Percentiles rank a stretch among this genome's conserved stretches.
phyloP scores from a whole-genome alignment of 2,113 vertebrate species.

The Theropithecus gelada region DNA sequence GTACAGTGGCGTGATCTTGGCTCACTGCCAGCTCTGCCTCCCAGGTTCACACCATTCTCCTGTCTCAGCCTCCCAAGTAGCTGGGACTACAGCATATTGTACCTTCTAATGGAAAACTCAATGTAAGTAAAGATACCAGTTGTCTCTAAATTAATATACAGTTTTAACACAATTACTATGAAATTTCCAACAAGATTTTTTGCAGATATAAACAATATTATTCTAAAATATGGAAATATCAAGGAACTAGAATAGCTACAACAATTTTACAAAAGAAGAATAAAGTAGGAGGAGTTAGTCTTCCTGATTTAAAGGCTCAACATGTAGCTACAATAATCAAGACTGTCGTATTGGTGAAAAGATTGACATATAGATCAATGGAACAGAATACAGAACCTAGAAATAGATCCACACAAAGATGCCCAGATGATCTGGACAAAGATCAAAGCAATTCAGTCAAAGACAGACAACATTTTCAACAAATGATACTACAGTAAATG shows the following conservation, averaged over 20 bases:
- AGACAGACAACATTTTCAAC: not conserved
- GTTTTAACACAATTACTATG: not conserved
- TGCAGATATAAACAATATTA: not conserved
- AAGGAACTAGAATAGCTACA: not conserved
- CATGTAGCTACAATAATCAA: not conserved
- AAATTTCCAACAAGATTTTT: not conserved
- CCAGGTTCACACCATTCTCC: too few relatives aligned
- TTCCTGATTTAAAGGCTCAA: not conserved
- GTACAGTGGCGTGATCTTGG: too few relatives aligned
- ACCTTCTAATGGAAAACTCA: not conserved
- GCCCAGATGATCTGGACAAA: not conserved
- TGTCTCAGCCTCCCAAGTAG: too few relatives aligned
- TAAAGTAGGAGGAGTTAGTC: not conserved
- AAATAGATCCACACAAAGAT: not conserved
- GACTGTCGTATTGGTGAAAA: not conserved
- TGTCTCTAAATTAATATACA: not conserved
- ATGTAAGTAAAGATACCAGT: not conserved
- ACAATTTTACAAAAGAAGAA: not conserved
- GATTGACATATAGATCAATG: not conserved
- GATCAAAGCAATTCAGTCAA: not conserved
- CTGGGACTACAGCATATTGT: not conserved
- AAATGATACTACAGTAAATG: not conserved
- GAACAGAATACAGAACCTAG: not conserved
- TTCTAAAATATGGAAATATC: not conserved
- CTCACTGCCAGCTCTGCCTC: too few relatives aligned